A percentile compares a stretch with the other conserved stretches of the same genome.
phyloP scores from a whole-genome alignment of 2,888 invertebrate genomes.

The Dimorphilus gyrociliatus region DNA sequence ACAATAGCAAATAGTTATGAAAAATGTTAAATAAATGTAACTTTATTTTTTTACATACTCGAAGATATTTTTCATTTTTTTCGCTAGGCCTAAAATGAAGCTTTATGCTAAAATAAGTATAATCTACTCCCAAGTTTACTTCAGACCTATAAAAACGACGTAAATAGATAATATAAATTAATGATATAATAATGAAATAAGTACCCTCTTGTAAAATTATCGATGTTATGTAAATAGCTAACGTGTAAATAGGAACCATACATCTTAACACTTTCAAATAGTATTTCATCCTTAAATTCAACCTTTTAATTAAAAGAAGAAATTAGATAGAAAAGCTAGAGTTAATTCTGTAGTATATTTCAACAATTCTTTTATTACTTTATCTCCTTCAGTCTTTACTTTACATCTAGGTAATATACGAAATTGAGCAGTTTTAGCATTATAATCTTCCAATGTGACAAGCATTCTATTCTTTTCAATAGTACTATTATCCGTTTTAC shows the following conservation, averaged over 20 bases:
- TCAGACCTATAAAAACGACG: conserved; percentile 18
- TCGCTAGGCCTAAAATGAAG: conserved; percentile 19
- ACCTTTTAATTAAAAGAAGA: conserved; percentile 5
- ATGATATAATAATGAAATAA: conserved; percentile 1
- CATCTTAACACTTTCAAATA: conserved; percentile 8
- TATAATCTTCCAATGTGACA: conserved; percentile 5
- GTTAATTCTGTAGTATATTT: neutral
- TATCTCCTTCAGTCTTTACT: conserved; percentile 13
- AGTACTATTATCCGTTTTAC: neutral
- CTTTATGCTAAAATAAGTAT: conserved; percentile 25
- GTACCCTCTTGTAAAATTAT: conserved; percentile 6
- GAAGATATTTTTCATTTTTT: conserved; percentile 21
- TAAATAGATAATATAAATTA: neutral
- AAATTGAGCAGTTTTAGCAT: conserved; percentile 11
- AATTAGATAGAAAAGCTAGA: neutral
- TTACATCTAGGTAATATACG: conserved; percentile 11
- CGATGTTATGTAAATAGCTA: conserved; percentile 6
- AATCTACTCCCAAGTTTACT: conserved; percentile 28
- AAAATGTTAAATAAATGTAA: neutral
- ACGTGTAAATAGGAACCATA: conserved; percentile 9
- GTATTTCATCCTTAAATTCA: conserved; percentile 9
- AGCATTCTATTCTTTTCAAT: no score
- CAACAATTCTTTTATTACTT: no score
- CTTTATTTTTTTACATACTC: conserved; percentile 14
- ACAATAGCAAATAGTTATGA: neutral